phyloP scores from a whole-genome alignment of 2,113 vertebrate genomes.

The Cranoglanis bouderius region DNA sequence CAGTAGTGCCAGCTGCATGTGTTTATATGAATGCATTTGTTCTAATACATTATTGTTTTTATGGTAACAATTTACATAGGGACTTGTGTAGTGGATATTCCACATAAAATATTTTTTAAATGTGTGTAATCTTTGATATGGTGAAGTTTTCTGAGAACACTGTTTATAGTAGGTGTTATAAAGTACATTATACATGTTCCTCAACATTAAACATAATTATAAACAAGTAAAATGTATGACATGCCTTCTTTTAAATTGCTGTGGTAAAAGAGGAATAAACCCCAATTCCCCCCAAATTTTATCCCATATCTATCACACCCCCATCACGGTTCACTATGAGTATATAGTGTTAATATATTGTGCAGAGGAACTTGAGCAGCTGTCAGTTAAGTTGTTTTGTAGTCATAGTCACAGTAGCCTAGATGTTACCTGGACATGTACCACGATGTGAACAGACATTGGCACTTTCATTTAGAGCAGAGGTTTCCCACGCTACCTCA shows the following conservation, averaged over 20 bases:
- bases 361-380: not conserved
- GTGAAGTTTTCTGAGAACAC: not conserved
- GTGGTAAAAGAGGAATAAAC: not conserved
- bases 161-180: not conserved
- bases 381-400: not conserved
- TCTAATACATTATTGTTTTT: not conserved
- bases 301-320: not conserved
- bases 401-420: not conserved
- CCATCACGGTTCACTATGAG: not conserved
- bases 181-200: not conserved
- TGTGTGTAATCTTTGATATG: not conserved
- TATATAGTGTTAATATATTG: not conserved
- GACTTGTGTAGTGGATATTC: not conserved
- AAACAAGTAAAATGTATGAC: not conserved
- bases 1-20: too few species aligned
- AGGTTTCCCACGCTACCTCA: constrained; percentile 1
- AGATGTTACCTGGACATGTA: not conserved
- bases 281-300: not conserved
- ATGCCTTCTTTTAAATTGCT: not conserved
- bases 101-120: not conserved
- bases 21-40: not conserved
- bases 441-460: not conserved
- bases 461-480: not conserved
- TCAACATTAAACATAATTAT: not conserved
- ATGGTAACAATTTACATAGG: not conserved